Evolutionary conservation across 2,888 invertebrate genomes (phyloP).

Genomic region (Germaria angustata): DNA sequence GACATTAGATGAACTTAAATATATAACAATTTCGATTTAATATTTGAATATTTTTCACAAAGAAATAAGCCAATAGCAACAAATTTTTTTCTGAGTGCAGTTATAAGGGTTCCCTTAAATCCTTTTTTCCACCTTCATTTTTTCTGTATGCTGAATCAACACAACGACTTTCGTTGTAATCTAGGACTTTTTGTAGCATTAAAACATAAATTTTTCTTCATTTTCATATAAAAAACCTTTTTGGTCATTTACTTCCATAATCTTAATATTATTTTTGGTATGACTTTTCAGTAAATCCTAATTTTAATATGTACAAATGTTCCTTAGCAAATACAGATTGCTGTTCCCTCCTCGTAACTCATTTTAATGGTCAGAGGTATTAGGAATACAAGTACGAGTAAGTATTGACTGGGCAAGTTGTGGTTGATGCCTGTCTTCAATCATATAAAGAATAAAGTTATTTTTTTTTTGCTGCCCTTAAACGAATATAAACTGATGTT

Average conservation of each 20-base stretch:
- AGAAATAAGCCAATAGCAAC: too few species aligned
- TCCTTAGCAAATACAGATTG: constrained; percentile 54
- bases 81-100: neutral
- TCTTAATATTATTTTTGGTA: neutral
- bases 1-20: too few species aligned
- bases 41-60: too few species aligned
- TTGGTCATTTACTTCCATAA: constrained; percentile 18
- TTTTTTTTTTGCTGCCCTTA: constrained; percentile 8
- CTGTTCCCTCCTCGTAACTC: constrained; percentile 64
- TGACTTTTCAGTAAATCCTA: constrained; percentile 38
- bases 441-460: constrained; percentile 15
- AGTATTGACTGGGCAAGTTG: neutral
- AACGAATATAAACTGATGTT: constrained; percentile 27
- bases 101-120: neutral
- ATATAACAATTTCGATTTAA: too few species aligned
- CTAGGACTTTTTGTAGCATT: constrained; percentile 32
- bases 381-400: neutral
- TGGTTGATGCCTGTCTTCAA: constrained; percentile 23
- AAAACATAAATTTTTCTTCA: constrained; percentile 51
- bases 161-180: constrained; percentile 18
- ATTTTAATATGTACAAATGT: constrained; percentile 65
- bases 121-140: neutral
- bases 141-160: neutral
- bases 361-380: constrained; percentile 25
- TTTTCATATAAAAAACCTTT: constrained; percentile 18